These are phyloP conservation scores for Sapajus apella DNA, from an alignment of 2,113 vertebrate species.

Conservation along the genomic window DNA sequence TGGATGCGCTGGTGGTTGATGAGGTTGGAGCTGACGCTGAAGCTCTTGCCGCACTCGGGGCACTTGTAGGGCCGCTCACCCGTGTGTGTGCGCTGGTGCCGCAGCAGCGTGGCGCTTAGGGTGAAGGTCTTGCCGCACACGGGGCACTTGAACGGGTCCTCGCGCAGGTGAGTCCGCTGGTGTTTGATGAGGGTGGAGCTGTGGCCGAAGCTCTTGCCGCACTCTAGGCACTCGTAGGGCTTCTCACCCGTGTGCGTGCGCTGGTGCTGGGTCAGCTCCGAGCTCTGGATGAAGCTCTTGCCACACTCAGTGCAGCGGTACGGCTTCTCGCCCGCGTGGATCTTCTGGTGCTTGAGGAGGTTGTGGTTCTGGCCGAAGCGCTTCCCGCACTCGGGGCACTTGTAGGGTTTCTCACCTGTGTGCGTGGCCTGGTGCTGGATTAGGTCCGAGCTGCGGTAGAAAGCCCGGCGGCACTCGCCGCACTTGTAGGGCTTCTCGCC, in stretches of 20 bases:
- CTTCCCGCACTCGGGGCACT: conserved; percentile 78
- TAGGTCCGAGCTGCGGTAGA: conserved; percentile 81
- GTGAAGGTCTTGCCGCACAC: conserved; percentile 80
- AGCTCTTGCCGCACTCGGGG: conserved; percentile 79
- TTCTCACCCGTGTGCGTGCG: conserved; percentile 78
- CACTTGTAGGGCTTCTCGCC: conserved; percentile 81
- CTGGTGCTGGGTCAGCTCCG: conserved; percentile 79
- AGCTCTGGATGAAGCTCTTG: conserved; percentile 82
- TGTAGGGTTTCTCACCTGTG: conserved; percentile 79
- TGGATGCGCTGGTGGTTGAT: conserved; percentile 82
- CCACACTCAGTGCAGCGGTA: conserved; percentile 80
- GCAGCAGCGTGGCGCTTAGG: conserved; percentile 78
- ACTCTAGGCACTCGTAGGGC: conserved; percentile 79
- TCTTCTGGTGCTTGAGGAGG: conserved; percentile 81
- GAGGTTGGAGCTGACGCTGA: conserved; percentile 80
- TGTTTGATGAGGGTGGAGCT: conserved; percentile 81
- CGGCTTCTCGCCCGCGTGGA: conserved; percentile 77
- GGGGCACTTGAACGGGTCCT: conserved; percentile 79
- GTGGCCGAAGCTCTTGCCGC: conserved; percentile 80
- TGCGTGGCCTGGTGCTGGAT: conserved; percentile 81
- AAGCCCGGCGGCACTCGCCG: conserved; percentile 78
- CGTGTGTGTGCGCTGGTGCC: conserved; percentile 79
- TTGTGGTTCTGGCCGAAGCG: conserved; percentile 81
- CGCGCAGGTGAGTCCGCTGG: conserved; percentile 79
- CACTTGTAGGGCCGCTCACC: conserved; percentile 79